These are phyloP conservation scores for Dendrolimus pini DNA, from an alignment of 2,888 invertebrate genomes.

Conservation along the genomic window DNA sequence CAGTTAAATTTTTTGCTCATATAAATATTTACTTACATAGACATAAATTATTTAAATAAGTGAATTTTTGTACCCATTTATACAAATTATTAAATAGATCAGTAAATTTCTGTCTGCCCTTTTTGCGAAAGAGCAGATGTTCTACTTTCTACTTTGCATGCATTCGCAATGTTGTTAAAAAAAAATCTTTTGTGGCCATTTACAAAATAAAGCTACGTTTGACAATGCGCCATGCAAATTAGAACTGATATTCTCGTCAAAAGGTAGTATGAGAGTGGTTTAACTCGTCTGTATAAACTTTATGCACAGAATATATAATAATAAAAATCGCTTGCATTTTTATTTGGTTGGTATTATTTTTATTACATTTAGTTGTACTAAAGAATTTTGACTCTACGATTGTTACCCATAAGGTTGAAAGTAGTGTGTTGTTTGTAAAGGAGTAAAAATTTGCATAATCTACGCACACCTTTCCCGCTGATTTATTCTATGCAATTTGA, in stretches of 20 bases:
- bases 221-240: constrained; percentile 74
- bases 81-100: too few species aligned
- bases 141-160: constrained; percentile 50
- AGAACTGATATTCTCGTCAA: constrained; percentile 31
- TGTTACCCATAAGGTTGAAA: not conserved
- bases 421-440: not conserved
- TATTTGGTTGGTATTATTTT: not conserved
- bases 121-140: constrained; percentile 53
- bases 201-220: constrained; percentile 66
- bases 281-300: not conserved
- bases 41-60: too few species aligned
- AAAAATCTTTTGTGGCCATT: constrained; percentile 74
- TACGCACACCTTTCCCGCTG: constrained; percentile 64
- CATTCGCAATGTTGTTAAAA: constrained; percentile 66
- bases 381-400: not conserved
- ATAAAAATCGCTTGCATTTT: not conserved
- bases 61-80: too few species aligned
- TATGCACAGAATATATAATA: not conserved
- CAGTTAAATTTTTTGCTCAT: too few species aligned
- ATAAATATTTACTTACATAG: too few species aligned
- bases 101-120: not conserved
- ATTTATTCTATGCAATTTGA: constrained; percentile 69
- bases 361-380: not conserved
- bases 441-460: constrained; percentile 64
- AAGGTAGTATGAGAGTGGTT: constrained; percentile 21